phyloP scores from a whole-genome alignment of 2,888 invertebrate genomes.

The Scotopteryx bipunctaria region DNA sequence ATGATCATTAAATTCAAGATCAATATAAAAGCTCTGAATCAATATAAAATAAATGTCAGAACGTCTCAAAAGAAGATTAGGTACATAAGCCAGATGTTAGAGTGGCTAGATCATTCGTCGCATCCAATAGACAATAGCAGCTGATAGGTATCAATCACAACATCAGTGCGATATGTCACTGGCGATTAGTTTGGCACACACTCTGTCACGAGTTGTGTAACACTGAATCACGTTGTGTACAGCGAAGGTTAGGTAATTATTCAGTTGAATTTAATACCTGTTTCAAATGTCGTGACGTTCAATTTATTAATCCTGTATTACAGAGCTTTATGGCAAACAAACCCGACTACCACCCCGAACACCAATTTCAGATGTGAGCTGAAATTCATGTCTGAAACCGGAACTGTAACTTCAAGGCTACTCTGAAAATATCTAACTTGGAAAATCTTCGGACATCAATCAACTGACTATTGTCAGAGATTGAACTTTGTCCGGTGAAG shows the following conservation, averaged over 20 bases:
- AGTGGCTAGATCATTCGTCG: background rate
- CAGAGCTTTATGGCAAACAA: too few relatives aligned
- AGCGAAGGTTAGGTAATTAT: background rate
- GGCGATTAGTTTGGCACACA: constrained; percentile 12
- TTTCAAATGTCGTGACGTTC: too few relatives aligned
- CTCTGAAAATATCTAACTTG: constrained; percentile 11
- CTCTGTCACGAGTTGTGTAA: constrained; percentile 1
- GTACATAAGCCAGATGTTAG: background rate
- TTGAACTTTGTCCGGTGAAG: background rate
- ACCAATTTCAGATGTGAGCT: background rate
- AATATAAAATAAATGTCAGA: too few relatives aligned
- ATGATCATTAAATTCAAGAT: too few relatives aligned
- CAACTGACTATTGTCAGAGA: constrained; percentile 7
- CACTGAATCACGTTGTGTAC: constrained; percentile 2
- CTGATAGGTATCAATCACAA: background rate
- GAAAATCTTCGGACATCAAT: constrained; percentile 10
- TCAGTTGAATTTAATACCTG: too few relatives aligned
- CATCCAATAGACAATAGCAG: background rate
- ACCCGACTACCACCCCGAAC: too few relatives aligned
- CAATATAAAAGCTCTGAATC: too few relatives aligned
- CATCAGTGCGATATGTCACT: background rate
- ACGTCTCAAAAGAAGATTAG: too few relatives aligned
- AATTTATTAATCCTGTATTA: too few relatives aligned
- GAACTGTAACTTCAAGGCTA: constrained; percentile 9
- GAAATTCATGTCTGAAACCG: constrained; percentile 11